Conservation (phyloP, 1,140 invertebrate species). For the Leptonema lineaticorne region DNA sequence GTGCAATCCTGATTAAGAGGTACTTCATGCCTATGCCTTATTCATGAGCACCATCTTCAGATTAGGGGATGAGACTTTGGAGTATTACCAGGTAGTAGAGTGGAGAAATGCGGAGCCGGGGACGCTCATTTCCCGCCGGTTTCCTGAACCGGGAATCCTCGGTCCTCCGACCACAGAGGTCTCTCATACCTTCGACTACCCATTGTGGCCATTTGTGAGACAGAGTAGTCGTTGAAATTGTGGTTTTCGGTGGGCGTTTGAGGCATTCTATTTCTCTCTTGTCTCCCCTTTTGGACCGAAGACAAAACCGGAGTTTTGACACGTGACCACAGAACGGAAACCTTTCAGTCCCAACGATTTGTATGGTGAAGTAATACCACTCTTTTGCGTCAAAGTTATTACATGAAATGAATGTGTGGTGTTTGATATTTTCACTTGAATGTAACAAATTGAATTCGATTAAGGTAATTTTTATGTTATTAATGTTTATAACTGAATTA, state of each 20-base stretch:
- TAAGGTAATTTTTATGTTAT: too few relatives aligned
- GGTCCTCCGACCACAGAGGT: not conserved
- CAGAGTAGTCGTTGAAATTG: slow-evolving; percentile 1
- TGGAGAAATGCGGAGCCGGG: not conserved
- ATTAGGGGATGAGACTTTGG: too few relatives aligned
- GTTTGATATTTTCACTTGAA: too few relatives aligned
- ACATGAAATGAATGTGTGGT: too few relatives aligned
- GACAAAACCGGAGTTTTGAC: slow-evolving; percentile 14
- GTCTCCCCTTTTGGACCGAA: not conserved
- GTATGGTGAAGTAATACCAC: not conserved
- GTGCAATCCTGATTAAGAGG: slow-evolving; percentile 26
- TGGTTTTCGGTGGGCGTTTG: not conserved
- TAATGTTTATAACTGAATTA: too few relatives aligned
- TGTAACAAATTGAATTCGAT: too few relatives aligned
- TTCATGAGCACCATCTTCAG: too few relatives aligned
- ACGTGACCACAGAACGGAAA: slow-evolving; percentile 7
- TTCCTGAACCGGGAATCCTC: not conserved
- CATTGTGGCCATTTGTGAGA: too few relatives aligned
- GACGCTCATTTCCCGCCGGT: slow-evolving; percentile 17
- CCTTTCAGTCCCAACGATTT: not conserved
- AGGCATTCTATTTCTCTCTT: not conserved
- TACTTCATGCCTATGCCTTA: slow-evolving; percentile 16
- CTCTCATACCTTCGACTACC: too few relatives aligned
- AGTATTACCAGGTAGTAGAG: too few relatives aligned
- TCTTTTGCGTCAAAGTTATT: not conserved